Conservation (phyloP, 2,113 vertebrate genomes). For the Trochalopteron elliotii region DNA sequence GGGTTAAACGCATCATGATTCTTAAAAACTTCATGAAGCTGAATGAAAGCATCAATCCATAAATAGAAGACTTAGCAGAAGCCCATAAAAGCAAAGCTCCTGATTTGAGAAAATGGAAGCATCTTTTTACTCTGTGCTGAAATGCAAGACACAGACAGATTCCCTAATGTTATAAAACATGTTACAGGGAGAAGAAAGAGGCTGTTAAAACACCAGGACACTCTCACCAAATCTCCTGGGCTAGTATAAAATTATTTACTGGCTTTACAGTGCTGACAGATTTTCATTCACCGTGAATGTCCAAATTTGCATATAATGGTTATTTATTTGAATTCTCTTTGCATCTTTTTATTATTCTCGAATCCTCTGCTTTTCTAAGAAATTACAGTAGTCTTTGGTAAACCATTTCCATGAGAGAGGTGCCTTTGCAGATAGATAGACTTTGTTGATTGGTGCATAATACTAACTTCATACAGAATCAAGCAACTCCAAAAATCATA, state of each 20-base stretch:
- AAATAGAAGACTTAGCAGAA: background rate
- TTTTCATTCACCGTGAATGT: background rate
- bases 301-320: background rate
- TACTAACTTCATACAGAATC: background rate
- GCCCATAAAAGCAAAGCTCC: background rate
- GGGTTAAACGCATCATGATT: background rate
- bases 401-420: background rate
- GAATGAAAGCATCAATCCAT: background rate
- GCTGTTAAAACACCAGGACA: background rate
- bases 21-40: background rate
- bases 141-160: background rate
- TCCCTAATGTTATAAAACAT: background rate
- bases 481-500: background rate
- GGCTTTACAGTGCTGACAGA: background rate
- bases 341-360: background rate
- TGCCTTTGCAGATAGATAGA: background rate
- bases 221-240: background rate
- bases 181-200: background rate
- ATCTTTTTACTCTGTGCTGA: background rate
- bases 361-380: background rate
- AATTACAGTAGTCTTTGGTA: background rate
- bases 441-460: background rate
- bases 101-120: background rate
- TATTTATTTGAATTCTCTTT: slow-evolving; percentile 3
- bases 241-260: background rate